Percentiles rank a stretch among this genome's conserved stretches.
Conservation (phyloP, 2,888 invertebrate species). For the Drosophila niveifrons region DNA sequence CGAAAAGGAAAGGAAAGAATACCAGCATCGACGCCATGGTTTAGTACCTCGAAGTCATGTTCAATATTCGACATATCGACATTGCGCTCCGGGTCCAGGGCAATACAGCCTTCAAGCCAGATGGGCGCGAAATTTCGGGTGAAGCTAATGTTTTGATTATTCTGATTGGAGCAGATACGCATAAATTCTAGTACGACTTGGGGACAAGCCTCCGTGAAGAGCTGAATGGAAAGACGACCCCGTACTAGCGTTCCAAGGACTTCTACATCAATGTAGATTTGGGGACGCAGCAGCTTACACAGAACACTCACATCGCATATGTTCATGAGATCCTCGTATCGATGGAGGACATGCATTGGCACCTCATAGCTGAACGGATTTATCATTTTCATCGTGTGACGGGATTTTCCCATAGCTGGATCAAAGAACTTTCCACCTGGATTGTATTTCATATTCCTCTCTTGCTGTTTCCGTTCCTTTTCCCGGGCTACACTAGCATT, state of each 20-base stretch:
- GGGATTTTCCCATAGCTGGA: conserved; percentile 40
- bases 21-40: conserved; percentile 79
- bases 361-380: conserved; percentile 63
- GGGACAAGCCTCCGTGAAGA: conserved; percentile 84
- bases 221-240: conserved; percentile 77
- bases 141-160: conserved; percentile 55
- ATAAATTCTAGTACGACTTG: conserved; percentile 81
- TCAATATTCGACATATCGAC: conserved; percentile 66
- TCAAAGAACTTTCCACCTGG: conserved; percentile 67
- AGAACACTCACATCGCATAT: conserved; percentile 62
- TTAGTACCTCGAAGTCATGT: conserved; percentile 79
- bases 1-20: conserved; percentile 81
- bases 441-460: conserved; percentile 51
- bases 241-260: conserved; percentile 58
- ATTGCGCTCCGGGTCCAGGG: conserved; percentile 53
- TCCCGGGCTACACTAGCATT: conserved; percentile 57
- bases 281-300: conserved; percentile 79
- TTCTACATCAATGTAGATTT: conserved; percentile 79
- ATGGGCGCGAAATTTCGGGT: conserved; percentile 76
- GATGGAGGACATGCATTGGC: conserved; percentile 75
- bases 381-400: conserved; percentile 14
- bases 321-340: conserved; percentile 71
- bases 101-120: conserved; percentile 80
- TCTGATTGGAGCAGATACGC: conserved; percentile 66
- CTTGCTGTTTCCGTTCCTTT: conserved; percentile 61